A percentile compares a stretch with the other conserved stretches of the same genome.
Evolutionary conservation across 1,140 invertebrate genomes (phyloP).

Genomic region (Hycleus cichorii): DNA sequence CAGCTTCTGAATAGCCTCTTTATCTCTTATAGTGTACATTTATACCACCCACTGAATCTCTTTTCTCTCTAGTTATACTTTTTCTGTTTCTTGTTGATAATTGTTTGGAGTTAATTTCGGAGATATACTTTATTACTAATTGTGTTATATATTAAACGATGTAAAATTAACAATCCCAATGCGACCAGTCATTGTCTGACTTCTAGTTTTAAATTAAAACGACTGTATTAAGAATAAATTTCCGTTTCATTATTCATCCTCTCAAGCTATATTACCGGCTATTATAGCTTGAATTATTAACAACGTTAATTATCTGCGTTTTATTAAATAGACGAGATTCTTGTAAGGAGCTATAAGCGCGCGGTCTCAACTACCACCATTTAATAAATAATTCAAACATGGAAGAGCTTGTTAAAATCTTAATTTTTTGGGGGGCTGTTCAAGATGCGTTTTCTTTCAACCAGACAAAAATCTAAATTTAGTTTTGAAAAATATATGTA

Average conservation of each 20-base stretch:
- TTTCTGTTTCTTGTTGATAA: no score
- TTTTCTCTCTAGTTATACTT: no score
- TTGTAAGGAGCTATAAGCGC: no score
- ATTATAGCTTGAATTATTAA: conserved; percentile 14
- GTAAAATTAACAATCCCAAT: conserved; percentile 7
- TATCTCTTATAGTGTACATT: neutral
- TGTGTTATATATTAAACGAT: neutral
- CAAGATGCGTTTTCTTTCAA: no score
- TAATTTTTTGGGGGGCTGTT: no score
- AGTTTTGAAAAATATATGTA: no score
- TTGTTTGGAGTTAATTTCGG: neutral
- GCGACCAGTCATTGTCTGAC: conserved; percentile 1
- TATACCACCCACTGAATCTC: neutral
- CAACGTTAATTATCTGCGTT: conserved; percentile 11
- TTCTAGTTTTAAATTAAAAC: conserved; percentile 6
- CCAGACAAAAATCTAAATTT: no score
- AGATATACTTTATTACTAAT: conserved; percentile 1
- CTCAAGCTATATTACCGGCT: neutral
- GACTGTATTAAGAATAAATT: conserved; percentile 1
- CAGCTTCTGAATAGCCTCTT: conserved; percentile 15
- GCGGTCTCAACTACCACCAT: no score
- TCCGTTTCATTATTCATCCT: conserved; percentile 1
- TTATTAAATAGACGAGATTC: no score
- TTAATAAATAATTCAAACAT: no score
- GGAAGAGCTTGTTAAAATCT: no score